Conservation (phyloP, 2,113 vertebrate species). For the Vicugna pacos region DNA sequence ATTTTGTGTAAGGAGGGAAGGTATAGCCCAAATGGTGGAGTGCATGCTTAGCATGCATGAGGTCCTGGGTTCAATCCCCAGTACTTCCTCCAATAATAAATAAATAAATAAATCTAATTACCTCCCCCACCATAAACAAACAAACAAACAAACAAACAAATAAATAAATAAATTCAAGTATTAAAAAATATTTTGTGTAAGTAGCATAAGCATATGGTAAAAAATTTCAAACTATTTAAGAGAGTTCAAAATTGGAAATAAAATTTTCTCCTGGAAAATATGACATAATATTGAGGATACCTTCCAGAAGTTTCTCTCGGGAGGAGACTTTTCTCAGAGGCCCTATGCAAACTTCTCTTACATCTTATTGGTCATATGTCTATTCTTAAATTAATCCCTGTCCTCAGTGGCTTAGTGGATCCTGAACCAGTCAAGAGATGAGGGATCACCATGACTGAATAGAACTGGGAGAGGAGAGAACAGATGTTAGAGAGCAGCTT, state of each 20-base stretch:
- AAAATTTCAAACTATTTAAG: constrained; percentile 7
- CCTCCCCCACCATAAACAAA: too few relatives aligned
- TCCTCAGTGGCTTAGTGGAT: neutral
- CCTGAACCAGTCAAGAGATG: neutral
- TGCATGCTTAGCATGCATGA: too few relatives aligned
- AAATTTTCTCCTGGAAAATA: constrained; percentile 30
- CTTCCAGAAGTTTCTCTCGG: neutral
- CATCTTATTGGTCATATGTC: neutral
- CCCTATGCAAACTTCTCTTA: neutral
- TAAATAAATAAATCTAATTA: too few relatives aligned
- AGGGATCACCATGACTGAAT: neutral
- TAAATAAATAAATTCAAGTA: too few relatives aligned
- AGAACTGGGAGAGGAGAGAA: neutral
- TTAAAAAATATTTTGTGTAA: constrained; percentile 29
- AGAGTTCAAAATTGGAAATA: constrained; percentile 33
- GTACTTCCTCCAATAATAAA: too few relatives aligned
- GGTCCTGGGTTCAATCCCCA: too few relatives aligned
- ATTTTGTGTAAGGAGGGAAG: neutral
- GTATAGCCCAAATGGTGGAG: too few relatives aligned
- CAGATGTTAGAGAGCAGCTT: neutral
- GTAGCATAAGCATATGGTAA: neutral
- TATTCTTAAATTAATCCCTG: neutral
- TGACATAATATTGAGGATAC: neutral
- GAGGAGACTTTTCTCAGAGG: neutral
- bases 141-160: too few relatives aligned